These are phyloP conservation scores for Coregonus ussuriensis DNA, from an alignment of 2,797 vertebrate genomes.

Conservation along the genomic window DNA sequence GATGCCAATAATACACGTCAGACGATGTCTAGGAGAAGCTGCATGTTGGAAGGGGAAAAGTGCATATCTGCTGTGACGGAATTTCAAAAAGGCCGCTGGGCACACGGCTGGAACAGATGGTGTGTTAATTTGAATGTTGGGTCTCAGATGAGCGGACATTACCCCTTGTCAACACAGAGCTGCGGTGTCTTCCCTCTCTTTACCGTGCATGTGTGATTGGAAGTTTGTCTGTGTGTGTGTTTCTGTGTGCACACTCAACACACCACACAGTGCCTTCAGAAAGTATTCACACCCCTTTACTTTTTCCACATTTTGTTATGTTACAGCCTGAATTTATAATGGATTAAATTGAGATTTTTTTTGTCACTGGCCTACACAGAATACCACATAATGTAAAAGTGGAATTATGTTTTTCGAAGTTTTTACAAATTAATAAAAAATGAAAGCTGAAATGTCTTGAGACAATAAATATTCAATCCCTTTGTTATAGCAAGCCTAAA, in stretches of 20 bases:
- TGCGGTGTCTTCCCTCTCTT: neutral
- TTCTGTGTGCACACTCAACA: neutral
- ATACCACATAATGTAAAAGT: no score
- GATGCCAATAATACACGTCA: slow-evolving; percentile 23
- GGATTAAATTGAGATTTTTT: no score
- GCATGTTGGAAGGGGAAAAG: slow-evolving; percentile 27
- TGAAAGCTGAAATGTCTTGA: no score
- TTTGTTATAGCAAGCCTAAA: no score
- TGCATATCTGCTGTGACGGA: slow-evolving; percentile 43
- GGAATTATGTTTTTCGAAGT: no score
- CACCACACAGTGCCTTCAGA: no score
- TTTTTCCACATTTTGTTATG: no score
- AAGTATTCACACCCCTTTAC: no score
- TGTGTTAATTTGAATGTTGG: slow-evolving; percentile 66
- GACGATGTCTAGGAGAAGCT: slow-evolving; percentile 33
- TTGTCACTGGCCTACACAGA: no score
- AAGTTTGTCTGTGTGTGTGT: slow-evolving; percentile 4
- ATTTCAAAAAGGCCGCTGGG: slow-evolving; percentile 61
- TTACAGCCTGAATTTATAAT: no score
- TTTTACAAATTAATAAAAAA: no score
- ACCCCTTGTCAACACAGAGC: slow-evolving; percentile 59
- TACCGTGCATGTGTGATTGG: neutral
- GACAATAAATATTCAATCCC: no score
- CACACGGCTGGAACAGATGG: slow-evolving; percentile 67
- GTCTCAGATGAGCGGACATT: slow-evolving; percentile 65